These are phyloP conservation scores for Ailurus styani DNA, from an alignment of 2,113 vertebrate genomes.

Conservation along the genomic window DNA sequence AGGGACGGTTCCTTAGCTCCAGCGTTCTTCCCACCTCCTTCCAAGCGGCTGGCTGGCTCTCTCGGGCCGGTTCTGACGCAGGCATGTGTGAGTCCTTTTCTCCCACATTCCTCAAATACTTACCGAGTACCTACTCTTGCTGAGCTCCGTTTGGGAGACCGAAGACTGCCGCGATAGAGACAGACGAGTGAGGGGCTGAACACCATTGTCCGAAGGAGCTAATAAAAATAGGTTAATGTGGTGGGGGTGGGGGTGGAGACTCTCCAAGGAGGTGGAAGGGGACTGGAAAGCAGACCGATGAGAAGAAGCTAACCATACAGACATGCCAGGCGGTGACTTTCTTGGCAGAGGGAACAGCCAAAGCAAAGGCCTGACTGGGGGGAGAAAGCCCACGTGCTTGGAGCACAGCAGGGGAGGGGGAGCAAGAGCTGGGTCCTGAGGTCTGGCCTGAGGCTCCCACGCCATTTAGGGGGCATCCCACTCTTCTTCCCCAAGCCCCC, in stretches of 20 bases:
- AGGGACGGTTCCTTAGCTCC: background rate
- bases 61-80: background rate
- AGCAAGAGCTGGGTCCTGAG: background rate
- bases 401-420: background rate
- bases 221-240: background rate
- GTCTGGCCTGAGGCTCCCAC: background rate
- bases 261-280: background rate
- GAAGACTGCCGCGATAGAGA: background rate
- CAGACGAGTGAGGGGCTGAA: background rate
- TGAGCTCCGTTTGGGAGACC: background rate
- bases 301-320: background rate
- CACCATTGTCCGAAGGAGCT: background rate
- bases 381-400: background rate
- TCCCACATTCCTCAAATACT: background rate
- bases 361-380: background rate
- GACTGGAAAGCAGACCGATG: background rate
- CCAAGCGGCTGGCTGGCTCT: background rate
- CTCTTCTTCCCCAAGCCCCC: background rate
- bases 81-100: background rate
- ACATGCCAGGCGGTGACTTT: background rate
- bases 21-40: background rate
- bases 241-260: background rate
- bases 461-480: background rate
- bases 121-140: background rate
- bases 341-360: background rate